These are phyloP conservation scores for Percopsis omiscomaycus DNA, from an alignment of 2,797 vertebrate genomes.

Conservation along the genomic window DNA sequence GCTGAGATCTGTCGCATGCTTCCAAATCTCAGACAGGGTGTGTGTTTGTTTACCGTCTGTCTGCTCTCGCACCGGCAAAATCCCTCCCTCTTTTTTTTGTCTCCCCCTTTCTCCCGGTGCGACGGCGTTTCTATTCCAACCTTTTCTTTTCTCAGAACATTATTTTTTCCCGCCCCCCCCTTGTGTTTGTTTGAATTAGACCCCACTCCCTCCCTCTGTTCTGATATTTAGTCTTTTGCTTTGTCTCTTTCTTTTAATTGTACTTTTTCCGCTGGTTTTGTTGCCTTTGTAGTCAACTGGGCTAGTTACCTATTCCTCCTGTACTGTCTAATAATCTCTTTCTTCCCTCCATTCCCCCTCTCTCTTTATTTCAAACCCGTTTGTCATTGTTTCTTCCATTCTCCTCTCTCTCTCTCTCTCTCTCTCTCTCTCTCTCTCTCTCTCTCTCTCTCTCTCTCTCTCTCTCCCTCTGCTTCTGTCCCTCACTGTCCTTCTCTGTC, in stretches of 20 bases:
- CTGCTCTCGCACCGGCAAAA: constrained; percentile 29
- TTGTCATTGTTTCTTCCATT: neutral
- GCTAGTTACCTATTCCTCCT: too few relatives aligned
- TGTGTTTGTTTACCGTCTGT: constrained; percentile 21
- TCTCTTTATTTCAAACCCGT: neutral
- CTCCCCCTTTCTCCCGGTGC: constrained; percentile 1
- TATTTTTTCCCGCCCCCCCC: neutral
- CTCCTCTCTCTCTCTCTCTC: neutral
- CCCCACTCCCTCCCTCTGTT: neutral
- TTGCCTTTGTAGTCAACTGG: too few relatives aligned
- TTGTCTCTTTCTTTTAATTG: too few relatives aligned
- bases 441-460: neutral
- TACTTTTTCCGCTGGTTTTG: too few relatives aligned
- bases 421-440: neutral
- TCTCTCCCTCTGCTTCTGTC: neutral
- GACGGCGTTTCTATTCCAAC: neutral
- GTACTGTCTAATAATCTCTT: too few relatives aligned
- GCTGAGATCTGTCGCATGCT: constrained; percentile 46
- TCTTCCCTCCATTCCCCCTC: too few relatives aligned
- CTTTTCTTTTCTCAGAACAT: neutral
- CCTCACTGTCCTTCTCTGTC: too few relatives aligned
- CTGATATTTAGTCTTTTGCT: too few relatives aligned
- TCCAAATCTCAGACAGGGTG: constrained; percentile 34
- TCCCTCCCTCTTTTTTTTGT: constrained; percentile 2
- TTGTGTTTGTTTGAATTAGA: neutral